Percentiles rank a stretch among this genome's conserved stretches.
phyloP scores from a whole-genome alignment of 2,113 vertebrate species.

The Apodemus sylvaticus region DNA sequence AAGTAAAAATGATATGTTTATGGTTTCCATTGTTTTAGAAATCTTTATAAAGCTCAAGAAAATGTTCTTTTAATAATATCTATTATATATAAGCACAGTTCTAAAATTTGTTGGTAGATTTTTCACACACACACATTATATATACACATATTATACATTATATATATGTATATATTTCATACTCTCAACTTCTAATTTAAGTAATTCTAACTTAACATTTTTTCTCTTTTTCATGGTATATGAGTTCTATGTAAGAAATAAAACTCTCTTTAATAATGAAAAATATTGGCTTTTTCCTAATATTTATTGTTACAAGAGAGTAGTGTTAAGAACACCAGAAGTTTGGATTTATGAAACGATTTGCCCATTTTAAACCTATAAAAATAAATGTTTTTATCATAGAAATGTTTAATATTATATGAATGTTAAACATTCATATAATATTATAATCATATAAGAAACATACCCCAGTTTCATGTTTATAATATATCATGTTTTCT shows the following conservation, averaged over 20 bases:
- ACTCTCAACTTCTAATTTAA: constrained; percentile 43
- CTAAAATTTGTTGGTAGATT: background rate
- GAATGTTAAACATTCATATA: background rate
- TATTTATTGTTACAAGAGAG: background rate
- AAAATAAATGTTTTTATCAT: too few relatives aligned
- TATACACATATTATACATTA: background rate
- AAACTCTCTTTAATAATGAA: background rate
- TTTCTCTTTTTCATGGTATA: background rate
- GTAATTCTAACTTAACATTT: background rate
- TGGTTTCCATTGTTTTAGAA: background rate
- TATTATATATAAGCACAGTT: background rate
- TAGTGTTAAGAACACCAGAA: background rate
- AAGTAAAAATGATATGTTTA: background rate
- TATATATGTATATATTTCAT: background rate
- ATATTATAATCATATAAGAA: background rate
- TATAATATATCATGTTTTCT: background rate
- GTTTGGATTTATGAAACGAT: constrained; percentile 14
- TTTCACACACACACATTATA: background rate
- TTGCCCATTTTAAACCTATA: constrained; percentile 6
- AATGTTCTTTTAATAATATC: background rate
- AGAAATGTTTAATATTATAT: too few relatives aligned
- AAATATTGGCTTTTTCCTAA: background rate
- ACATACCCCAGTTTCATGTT: background rate
- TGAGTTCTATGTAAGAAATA: background rate
- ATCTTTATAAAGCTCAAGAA: constrained; percentile 1